Percentiles rank a stretch among this genome's conserved stretches.
phyloP scores from a whole-genome alignment of 2,888 invertebrate genomes.

The Hypsopygia costalis region DNA sequence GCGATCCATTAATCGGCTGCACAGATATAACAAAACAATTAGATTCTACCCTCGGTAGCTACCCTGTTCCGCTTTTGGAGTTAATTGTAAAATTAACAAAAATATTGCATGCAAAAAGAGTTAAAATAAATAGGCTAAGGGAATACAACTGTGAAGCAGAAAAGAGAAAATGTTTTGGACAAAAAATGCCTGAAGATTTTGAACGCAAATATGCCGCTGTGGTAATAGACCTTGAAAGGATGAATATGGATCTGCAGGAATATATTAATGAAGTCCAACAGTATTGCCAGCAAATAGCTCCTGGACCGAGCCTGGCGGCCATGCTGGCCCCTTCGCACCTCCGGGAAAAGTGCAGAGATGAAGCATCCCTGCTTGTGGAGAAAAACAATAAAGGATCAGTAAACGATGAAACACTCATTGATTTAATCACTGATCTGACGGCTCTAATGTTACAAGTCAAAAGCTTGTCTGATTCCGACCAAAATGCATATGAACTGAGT shows the following conservation, averaged over 20 bases:
- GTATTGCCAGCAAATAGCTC: slow-evolving; percentile 91
- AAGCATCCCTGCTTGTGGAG: slow-evolving; percentile 90
- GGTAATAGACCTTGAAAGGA: slow-evolving; percentile 93
- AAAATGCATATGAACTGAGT: slow-evolving; percentile 94
- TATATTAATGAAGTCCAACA: slow-evolving; percentile 92
- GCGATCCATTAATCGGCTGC: slow-evolving; percentile 86
- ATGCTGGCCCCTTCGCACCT: slow-evolving; percentile 94
- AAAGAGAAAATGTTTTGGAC: slow-evolving; percentile 89
- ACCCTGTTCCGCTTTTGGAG: slow-evolving; percentile 91
- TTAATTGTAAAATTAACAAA: slow-evolving; percentile 93
- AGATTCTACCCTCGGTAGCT: slow-evolving; percentile 85
- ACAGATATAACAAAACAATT: slow-evolving; percentile 63
- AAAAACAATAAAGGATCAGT: slow-evolving; percentile 83
- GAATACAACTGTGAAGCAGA: slow-evolving; percentile 96
- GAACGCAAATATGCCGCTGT: slow-evolving; percentile 93
- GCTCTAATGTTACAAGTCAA: slow-evolving; percentile 94
- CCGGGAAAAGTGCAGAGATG: slow-evolving; percentile 91
- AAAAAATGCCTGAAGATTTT: slow-evolving; percentile 91
- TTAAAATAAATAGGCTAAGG: slow-evolving; percentile 88
- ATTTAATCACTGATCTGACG: slow-evolving; percentile 92
- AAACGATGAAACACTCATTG: slow-evolving; percentile 83
- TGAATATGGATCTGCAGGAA: slow-evolving; percentile 93
- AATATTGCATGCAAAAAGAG: slow-evolving; percentile 90
- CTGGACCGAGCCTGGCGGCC: slow-evolving; percentile 91
- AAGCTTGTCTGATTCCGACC: slow-evolving; percentile 87